Percentiles rank a stretch among this genome's conserved stretches.
These are phyloP conservation scores for Actinostola sp. DNA, from an alignment of 92 coral and sea anemone species.

Conservation along the genomic window DNA sequence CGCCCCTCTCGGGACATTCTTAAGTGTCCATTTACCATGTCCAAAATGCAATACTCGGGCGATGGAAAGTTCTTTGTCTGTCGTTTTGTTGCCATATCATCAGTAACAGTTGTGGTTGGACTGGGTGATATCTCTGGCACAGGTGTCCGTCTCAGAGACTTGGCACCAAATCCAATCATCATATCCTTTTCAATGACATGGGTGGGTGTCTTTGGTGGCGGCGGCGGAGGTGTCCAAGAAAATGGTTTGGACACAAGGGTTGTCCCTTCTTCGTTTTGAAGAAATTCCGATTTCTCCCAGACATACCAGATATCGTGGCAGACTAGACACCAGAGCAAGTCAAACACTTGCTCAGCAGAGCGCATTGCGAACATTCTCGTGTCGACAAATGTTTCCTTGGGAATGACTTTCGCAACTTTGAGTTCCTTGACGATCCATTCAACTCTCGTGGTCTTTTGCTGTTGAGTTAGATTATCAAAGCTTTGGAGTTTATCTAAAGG, in stretches of 20 bases:
- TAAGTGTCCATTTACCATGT: constrained; percentile 94
- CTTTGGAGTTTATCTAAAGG: constrained; percentile 90
- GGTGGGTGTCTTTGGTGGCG: constrained; percentile 78
- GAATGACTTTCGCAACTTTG: constrained; percentile 72
- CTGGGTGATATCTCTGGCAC: constrained; percentile 63
- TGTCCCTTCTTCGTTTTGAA: constrained; percentile 81
- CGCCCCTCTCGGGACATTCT: constrained; percentile 97
- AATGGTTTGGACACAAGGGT: constrained; percentile 85
- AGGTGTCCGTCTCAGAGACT: constrained; percentile 68
- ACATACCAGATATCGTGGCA: constrained; percentile 99
- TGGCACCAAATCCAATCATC: constrained; percentile 80
- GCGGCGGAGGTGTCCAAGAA: constrained; percentile 90
- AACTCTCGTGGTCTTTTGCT: constrained; percentile 95
- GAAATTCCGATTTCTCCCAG: constrained; percentile 83
- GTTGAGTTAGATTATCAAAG: constrained; percentile 94
- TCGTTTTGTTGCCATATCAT: constrained; percentile 66
- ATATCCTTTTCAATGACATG: constrained; percentile 65
- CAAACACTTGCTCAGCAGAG: constrained; percentile 94
- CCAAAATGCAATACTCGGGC: constrained; percentile 93
- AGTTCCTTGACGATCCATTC: constrained; percentile 96
- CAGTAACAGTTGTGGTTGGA: constrained; percentile 36
- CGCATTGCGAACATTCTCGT: constrained; percentile 98
- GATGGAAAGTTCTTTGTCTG: constrained; percentile 80
- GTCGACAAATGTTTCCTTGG: constrained; percentile 83
- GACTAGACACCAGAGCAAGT: constrained; percentile 93